These are phyloP conservation scores for Glomeris marginata DNA, from an alignment of 2,888 invertebrate species.

Conservation along the genomic window DNA sequence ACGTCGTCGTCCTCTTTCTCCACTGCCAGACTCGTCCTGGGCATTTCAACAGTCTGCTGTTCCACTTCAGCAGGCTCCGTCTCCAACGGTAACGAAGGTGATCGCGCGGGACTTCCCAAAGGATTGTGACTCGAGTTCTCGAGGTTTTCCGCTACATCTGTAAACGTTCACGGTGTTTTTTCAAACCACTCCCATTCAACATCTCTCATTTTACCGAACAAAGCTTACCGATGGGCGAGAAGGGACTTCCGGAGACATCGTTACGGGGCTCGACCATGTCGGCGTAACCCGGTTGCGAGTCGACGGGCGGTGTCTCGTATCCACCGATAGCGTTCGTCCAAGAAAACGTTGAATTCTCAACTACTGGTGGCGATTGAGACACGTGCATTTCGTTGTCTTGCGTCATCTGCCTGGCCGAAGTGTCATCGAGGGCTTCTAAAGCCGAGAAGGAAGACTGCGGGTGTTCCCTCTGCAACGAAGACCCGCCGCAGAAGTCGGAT, in stretches of 20 bases:
- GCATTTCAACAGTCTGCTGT: background rate
- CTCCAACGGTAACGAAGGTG: background rate
- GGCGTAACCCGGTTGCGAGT: too few relatives aligned
- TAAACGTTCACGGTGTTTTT: too few relatives aligned
- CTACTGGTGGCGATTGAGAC: too few relatives aligned
- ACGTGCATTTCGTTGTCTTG: background rate
- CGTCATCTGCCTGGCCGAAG: background rate
- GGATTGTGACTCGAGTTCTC: background rate
- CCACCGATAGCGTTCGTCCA: too few relatives aligned
- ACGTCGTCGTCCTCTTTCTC: constrained; percentile 51
- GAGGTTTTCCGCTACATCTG: background rate
- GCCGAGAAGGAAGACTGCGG: background rate
- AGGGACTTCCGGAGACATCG: too few relatives aligned
- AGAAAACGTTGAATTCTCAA: too few relatives aligned
- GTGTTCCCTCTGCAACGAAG: constrained; percentile 3
- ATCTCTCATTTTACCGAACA: too few relatives aligned
- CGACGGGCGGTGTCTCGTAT: too few relatives aligned
- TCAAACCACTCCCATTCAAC: too few relatives aligned
- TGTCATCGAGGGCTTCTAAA: background rate
- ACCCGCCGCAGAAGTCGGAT: background rate
- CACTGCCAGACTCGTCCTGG: constrained; percentile 31
- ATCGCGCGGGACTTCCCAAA: background rate
- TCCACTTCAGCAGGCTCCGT: background rate
- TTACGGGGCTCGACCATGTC: too few relatives aligned
- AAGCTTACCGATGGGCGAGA: too few relatives aligned